A percentile compares a stretch with the other conserved stretches of the same genome.
These are phyloP conservation scores for Tillus elongatus DNA, from an alignment of 2,888 invertebrate genomes.

Conservation along the genomic window DNA sequence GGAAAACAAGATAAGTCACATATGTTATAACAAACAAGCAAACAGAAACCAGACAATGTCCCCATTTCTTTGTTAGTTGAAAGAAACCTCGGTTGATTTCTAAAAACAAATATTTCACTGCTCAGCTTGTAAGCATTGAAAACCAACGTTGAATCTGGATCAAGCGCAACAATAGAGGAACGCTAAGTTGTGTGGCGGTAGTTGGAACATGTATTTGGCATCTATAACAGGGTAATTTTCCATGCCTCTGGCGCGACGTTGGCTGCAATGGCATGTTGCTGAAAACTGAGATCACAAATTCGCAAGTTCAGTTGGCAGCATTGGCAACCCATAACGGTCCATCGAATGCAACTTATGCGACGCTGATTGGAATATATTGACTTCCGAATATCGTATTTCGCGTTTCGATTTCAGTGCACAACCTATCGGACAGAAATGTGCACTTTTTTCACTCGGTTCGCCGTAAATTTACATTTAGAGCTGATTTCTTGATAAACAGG, in stretches of 20 bases:
- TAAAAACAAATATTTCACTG: no score
- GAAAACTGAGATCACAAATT: constrained; percentile 26
- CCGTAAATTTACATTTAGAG: constrained; percentile 10
- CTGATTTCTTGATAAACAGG: constrained; percentile 7
- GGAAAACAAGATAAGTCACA: no score
- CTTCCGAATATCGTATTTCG: constrained; percentile 33
- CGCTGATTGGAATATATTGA: constrained; percentile 37
- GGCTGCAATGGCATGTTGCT: no score
- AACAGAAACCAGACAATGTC: no score
- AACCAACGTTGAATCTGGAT: no score
- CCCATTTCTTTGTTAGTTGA: no score
- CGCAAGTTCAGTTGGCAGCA: constrained; percentile 24
- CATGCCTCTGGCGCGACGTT: constrained; percentile 24
- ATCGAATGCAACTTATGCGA: constrained; percentile 31
- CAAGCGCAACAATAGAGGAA: no score
- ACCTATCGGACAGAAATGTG: constrained; percentile 20
- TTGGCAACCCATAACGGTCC: constrained; percentile 25
- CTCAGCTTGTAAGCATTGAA: no score
- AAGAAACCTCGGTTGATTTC: no score
- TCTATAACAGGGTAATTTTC: constrained; percentile 26
- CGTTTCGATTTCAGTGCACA: constrained; percentile 25
- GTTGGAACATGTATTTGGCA: constrained; percentile 23
- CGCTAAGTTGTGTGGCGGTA: no score
- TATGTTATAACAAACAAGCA: no score
- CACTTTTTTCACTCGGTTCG: constrained; percentile 16